These are phyloP conservation scores for Euwallacea fornicatus DNA, from an alignment of 1,140 invertebrate species.

Conservation along the genomic window DNA sequence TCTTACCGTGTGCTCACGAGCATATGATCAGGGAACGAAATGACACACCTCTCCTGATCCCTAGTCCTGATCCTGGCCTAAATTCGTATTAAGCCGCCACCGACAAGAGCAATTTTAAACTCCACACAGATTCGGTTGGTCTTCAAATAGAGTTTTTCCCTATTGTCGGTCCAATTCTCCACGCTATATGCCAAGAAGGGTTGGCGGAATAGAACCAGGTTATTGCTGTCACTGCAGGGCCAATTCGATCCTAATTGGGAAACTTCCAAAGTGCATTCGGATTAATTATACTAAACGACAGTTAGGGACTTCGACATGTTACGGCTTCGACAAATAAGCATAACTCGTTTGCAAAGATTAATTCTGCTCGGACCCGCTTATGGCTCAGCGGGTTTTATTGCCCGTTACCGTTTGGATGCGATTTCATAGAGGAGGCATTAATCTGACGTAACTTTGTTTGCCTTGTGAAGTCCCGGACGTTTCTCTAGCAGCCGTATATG, in stretches of 20 bases:
- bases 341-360: slow-evolving; percentile 13
- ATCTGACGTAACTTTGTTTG: too few relatives aligned
- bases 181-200: neutral
- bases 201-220: slow-evolving; percentile 11
- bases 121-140: too few relatives aligned
- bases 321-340: slow-evolving; percentile 17
- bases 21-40: too few relatives aligned
- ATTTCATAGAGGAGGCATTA: neutral
- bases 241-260: slow-evolving; percentile 33
- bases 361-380: neutral
- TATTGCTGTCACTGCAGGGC: slow-evolving; percentile 24
- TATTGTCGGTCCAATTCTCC: too few relatives aligned
- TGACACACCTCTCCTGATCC: too few relatives aligned
- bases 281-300: slow-evolving; percentile 34
- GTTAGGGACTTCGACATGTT: slow-evolving; percentile 26
- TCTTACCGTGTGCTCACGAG: too few relatives aligned
- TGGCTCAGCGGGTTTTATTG: slow-evolving; percentile 6
- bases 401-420: neutral
- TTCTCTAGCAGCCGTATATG: too few relatives aligned
- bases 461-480: too few relatives aligned
- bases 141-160: too few relatives aligned
- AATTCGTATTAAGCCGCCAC: too few relatives aligned
- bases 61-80: too few relatives aligned
- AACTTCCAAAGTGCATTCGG: slow-evolving; percentile 35
- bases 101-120: too few relatives aligned